Conservation (phyloP, 1,140 invertebrate genomes). For the Tetramorium alpestre region DNA sequence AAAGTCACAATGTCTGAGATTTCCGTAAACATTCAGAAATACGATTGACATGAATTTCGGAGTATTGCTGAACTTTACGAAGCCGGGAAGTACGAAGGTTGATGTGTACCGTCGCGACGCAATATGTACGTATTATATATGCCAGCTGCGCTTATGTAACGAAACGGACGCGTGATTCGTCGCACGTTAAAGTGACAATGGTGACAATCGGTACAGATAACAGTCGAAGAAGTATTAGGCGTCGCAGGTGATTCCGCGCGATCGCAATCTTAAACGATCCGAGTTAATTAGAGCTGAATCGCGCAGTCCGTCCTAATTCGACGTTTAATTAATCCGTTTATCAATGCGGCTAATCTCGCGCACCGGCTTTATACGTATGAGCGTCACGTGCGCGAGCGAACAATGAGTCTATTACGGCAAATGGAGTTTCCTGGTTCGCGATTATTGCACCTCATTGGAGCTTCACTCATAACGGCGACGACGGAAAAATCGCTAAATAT, state of each 20-base stretch:
- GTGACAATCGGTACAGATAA: constrained; percentile 29
- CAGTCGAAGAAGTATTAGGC: constrained; percentile 10
- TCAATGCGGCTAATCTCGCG: constrained; percentile 44
- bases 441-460: constrained; percentile 16
- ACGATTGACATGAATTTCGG: not conserved
- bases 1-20: not conserved
- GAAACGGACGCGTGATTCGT: constrained; percentile 36
- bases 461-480: not conserved
- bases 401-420: constrained; percentile 47
- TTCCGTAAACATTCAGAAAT: not conserved
- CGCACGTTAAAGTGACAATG: constrained; percentile 46
- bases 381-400: constrained; percentile 30
- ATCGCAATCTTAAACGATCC: constrained; percentile 44
- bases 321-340: constrained; percentile 50
- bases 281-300: constrained; percentile 21
- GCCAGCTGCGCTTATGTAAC: constrained; percentile 14
- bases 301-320: constrained; percentile 32
- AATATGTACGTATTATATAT: not conserved
- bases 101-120: not conserved
- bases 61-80: not conserved
- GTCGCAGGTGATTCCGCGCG: not conserved
- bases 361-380: constrained; percentile 44
- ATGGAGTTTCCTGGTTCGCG: not conserved
- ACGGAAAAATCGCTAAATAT: not conserved
- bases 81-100: not conserved